These are phyloP conservation scores for Tenthredo mesomela DNA, from an alignment of 2,888 invertebrate genomes.

Conservation along the genomic window DNA sequence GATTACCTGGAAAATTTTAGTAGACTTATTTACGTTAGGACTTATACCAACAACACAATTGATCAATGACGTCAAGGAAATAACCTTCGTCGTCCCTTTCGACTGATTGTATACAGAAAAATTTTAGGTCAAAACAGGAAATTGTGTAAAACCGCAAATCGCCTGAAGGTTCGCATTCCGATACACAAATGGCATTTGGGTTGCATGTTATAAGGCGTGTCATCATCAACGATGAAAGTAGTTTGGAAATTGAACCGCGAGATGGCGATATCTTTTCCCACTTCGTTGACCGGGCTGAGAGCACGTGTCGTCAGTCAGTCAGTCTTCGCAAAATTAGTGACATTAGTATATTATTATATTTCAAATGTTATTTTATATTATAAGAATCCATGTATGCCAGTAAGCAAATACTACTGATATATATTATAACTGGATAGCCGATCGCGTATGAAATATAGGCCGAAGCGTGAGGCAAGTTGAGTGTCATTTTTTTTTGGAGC, in stretches of 20 bases:
- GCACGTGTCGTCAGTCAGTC: too few species aligned
- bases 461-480: too few species aligned
- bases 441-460: too few species aligned
- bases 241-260: not conserved
- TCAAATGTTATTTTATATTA: too few species aligned
- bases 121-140: constrained; percentile 22
- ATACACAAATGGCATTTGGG: not conserved
- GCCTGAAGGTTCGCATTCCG: not conserved
- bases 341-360: too few species aligned
- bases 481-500: too few species aligned
- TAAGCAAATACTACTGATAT: too few species aligned
- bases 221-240: not conserved
- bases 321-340: too few species aligned
- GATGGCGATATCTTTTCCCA: too few species aligned
- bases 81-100: not conserved
- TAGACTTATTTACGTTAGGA: not conserved
- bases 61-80: not conserved
- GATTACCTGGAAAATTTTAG: not conserved
- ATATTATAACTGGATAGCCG: too few species aligned
- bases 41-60: not conserved
- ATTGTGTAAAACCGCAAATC: not conserved
- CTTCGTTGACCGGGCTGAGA: too few species aligned
- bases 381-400: too few species aligned
- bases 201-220: not conserved
- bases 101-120: constrained; percentile 12